These are phyloP conservation scores for Drosophila orena DNA, from an alignment of 1,140 invertebrate genomes.

Conservation along the genomic window DNA sequence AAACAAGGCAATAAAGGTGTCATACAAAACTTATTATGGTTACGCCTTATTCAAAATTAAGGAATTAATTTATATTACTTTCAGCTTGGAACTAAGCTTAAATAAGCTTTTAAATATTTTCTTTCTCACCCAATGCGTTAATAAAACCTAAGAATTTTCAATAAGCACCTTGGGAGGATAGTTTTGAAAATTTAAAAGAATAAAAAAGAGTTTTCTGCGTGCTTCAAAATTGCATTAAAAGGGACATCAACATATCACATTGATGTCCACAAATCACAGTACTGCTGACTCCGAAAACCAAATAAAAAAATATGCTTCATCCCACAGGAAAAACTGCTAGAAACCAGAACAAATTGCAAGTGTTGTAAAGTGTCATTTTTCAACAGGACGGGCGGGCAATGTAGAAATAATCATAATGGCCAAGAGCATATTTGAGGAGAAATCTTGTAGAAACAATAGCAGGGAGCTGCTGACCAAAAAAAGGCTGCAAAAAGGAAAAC, in stretches of 20 bases:
- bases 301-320: neutral
- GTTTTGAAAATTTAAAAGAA: neutral
- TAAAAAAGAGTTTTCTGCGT: neutral
- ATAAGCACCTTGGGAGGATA: too few relatives aligned
- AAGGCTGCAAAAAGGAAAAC: conserved; percentile 47
- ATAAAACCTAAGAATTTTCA: too few relatives aligned
- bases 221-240: conserved; percentile 19
- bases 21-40: too few relatives aligned
- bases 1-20: neutral
- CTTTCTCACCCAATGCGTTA: too few relatives aligned
- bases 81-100: too few relatives aligned
- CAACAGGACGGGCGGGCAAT: conserved; percentile 56
- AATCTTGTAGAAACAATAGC: conserved; percentile 78
- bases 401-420: conserved; percentile 80
- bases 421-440: conserved; percentile 76
- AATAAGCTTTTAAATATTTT: too few relatives aligned
- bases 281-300: neutral
- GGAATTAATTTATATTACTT: too few relatives aligned
- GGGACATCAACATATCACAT: conserved; percentile 62
- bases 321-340: conserved; percentile 3
- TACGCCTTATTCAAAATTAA: too few relatives aligned
- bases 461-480: conserved; percentile 30
- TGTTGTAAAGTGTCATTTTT: conserved; percentile 84
- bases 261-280: conserved; percentile 48
- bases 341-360: conserved; percentile 75